Percentiles rank a stretch among this genome's conserved stretches.
phyloP scores from a whole-genome alignment of 2,888 invertebrate species.

The Anodontia alba region DNA sequence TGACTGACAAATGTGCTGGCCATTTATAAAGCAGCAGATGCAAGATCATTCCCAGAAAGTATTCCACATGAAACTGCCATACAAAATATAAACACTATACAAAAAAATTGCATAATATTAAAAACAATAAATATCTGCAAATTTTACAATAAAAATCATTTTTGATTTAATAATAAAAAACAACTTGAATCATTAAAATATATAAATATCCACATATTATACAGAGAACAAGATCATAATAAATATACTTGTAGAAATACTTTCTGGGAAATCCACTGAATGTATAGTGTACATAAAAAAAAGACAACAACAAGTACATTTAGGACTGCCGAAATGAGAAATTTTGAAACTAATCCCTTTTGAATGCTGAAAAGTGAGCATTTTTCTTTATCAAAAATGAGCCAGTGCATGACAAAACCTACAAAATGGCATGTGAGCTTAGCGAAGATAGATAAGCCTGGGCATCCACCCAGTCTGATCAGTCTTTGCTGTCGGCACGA shows the following conservation, averaged over 20 bases:
- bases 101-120: conserved; percentile 20
- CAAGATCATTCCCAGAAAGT: background rate
- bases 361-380: no score
- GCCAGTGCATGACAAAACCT: no score
- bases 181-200: conserved; percentile 1
- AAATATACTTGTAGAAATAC: background rate
- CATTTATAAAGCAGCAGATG: conserved; percentile 11
- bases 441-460: no score
- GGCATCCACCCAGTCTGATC: no score
- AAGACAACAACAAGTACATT: background rate
- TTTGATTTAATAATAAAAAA: background rate
- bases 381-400: no score
- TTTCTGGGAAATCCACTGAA: background rate
- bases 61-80: background rate
- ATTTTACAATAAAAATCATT: conserved; percentile 12
- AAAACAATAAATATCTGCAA: conserved; percentile 5
- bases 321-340: no score
- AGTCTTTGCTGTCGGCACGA: no score
- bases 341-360: no score
- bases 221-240: background rate
- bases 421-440: no score
- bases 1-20: no score
- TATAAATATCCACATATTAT: conserved; percentile 2
- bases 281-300: background rate
- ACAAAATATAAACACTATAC: conserved; percentile 16